Base-by-base conservation (phyloP, 2,113 vertebrate genomes). In the Tamias sibiricus region DNA sequence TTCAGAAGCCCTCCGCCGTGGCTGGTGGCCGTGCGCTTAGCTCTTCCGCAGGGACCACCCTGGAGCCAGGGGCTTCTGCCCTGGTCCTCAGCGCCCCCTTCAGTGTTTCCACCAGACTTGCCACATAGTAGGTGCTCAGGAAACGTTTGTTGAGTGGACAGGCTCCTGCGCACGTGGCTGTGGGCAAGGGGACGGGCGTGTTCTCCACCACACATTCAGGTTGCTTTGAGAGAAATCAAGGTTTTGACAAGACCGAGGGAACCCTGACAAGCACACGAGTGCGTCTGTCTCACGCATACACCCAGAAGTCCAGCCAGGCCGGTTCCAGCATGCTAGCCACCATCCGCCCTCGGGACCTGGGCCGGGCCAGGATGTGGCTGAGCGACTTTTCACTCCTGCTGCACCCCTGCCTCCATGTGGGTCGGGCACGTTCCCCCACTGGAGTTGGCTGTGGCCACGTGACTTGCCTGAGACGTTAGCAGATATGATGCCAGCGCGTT, bases 331-430 rank as follows among this genome's bases (percentile, higher is more conserved):
- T 54, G 35, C 64, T 19, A 64, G 52, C 37, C 28, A 17, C 32
- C 54, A 59, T 0, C 35, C 57, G 37, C 10, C 49, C 84, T 32
- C 30, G 44, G n/a, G 32, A 37, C 49, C 71, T 8, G 20, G 32
- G 4, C 17, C 59, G 57, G 11, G 16, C 71, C 44, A 44, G 14
- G 52, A 9, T 0, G 62, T 7, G 66, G 44, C 4, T 20, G 47
- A 71, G 64, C 52, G 22, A 62, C 3, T 42, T 17, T 14, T 14
- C 49, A 54, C 14, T 12, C 42, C 72, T 1, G 1, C 32, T 32
- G 37, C n/a, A 74, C 24, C 1, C n/a, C 42, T 1, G 32, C 8
- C 14, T 37, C 81, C 20, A 0, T 0, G 4, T 8, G 80, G 13
- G 19, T 2, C 0, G 4, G 30, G 30, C n/a, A 17, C 69, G 52